Evolutionary conservation across 35 echinoderm and acorn worm genomes (phyloP), one percentile per base, ranked within the genome.

Genomic region (Ptychodera flava): DNA sequence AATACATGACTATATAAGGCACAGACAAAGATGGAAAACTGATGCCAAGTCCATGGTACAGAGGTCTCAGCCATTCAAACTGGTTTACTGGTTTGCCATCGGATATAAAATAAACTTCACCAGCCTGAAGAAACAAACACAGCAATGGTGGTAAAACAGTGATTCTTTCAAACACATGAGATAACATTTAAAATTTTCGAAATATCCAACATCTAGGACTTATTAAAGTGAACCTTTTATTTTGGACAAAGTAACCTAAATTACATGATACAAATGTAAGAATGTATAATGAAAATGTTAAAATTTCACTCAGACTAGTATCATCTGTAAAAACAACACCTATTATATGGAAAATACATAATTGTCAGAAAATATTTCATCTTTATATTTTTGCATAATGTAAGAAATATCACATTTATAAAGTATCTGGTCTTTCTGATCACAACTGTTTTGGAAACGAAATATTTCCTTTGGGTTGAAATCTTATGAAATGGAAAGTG

Each of bases 41-140:
- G 29, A 82, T 83, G 30, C 90, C 90, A 22, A 91, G 37, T 27
- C 36, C 90, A 29, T 87, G 84, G 27, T 87, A 38, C 15, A 91
- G 79, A 37, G 86, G 84, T 22, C 35, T 31, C 79, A 91, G 81
- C 79, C 85, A 91, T 35, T 87, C 85, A 90, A 91, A 99, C 36
- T 94, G 88, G 38, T 99, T 99, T 15, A 94, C 38, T 33, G 96
- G 96, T 31, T 77, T 85, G 1, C 88, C 78, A 35, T 99, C 96
- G 34, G 96, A 89, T 64, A 99, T 94, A 84, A 99, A 90, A 78
- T 99, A 99, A 35, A 91, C 92, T 85, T 99, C 87, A 29, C 92
- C 92, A 33, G 88, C 96, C 96, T 99, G 84, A 31, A 80, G 83
- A 16, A 79, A 2, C 37, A 86, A 37, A 85, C 1, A 90, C 29